Percentiles rank a stretch among this genome's conserved stretches.
Conservation (phyloP, 1,140 invertebrate genomes). For the Hypothenemus hampei region DNA sequence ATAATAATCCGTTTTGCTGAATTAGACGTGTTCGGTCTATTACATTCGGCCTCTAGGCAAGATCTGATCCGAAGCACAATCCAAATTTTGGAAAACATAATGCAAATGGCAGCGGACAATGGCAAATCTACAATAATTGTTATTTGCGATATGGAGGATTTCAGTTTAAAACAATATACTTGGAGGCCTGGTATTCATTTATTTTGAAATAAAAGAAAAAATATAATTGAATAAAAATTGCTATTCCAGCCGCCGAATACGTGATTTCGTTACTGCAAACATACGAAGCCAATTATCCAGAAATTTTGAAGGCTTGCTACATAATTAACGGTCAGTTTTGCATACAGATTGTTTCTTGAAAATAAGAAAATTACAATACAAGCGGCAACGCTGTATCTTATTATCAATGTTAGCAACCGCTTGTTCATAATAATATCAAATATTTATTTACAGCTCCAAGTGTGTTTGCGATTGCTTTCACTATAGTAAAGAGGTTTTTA, state of each 20-base stretch:
- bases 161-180: conserved; percentile 73
- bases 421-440: too few species aligned
- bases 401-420: too few species aligned
- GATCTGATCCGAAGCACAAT: conserved; percentile 69
- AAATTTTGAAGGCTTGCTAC: conserved; percentile 79
- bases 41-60: conserved; percentile 67
- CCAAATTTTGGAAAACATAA: conserved; percentile 57
- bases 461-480: conserved; percentile 82
- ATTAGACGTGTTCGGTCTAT: conserved; percentile 71
- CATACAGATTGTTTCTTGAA: too few species aligned
- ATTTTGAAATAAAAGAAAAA: too few species aligned
- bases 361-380: too few species aligned
- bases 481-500: conserved; percentile 82
- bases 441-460: conserved; percentile 61
- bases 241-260: conserved; percentile 68
- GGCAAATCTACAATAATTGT: conserved; percentile 59
- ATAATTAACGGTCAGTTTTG: conserved; percentile 74
- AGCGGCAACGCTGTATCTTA: too few species aligned
- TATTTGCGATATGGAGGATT: conserved; percentile 82
- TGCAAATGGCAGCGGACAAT: conserved; percentile 52
- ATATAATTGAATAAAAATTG: too few species aligned
- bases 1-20: conserved; percentile 67
- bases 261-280: conserved; percentile 75
- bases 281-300: conserved; percentile 83
- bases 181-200: conserved; percentile 76